phyloP scores from a whole-genome alignment of 2,797 vertebrate species.

The Kryptopterus vitreolus region DNA sequence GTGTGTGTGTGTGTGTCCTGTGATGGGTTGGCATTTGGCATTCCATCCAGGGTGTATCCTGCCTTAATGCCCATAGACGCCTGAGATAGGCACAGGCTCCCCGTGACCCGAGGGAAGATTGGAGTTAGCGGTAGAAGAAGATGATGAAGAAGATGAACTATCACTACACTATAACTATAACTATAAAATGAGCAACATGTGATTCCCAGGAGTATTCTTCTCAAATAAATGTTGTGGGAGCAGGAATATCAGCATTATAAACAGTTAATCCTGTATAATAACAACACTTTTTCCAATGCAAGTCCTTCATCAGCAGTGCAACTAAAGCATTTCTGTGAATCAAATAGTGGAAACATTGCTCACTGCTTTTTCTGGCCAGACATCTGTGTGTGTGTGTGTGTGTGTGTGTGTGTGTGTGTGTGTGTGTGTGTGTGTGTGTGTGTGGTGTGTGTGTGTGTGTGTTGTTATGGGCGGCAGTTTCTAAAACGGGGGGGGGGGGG shows the following conservation, averaged over 20 bases:
- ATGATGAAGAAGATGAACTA: too few relatives aligned
- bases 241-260: neutral
- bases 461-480: too few relatives aligned
- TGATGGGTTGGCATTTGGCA: too few relatives aligned
- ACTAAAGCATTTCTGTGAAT: constrained; percentile 1
- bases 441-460: neutral
- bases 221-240: neutral
- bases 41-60: too few relatives aligned
- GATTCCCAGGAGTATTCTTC: neutral
- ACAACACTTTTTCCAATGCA: neutral
- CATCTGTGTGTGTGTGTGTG: neutral
- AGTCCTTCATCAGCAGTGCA: neutral
- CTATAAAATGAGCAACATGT: too few relatives aligned
- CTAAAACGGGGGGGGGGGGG: too few relatives aligned
- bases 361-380: neutral
- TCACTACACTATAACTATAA: too few relatives aligned
- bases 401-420: constrained; percentile 7
- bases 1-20: too few relatives aligned
- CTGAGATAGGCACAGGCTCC: too few relatives aligned
- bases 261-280: neutral
- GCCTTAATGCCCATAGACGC: too few relatives aligned
- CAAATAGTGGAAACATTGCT: neutral
- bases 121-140: too few relatives aligned
- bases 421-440: neutral
- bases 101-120: too few relatives aligned